Conservation (phyloP, 2,888 invertebrate genomes). For the Hemithea aestivaria region DNA sequence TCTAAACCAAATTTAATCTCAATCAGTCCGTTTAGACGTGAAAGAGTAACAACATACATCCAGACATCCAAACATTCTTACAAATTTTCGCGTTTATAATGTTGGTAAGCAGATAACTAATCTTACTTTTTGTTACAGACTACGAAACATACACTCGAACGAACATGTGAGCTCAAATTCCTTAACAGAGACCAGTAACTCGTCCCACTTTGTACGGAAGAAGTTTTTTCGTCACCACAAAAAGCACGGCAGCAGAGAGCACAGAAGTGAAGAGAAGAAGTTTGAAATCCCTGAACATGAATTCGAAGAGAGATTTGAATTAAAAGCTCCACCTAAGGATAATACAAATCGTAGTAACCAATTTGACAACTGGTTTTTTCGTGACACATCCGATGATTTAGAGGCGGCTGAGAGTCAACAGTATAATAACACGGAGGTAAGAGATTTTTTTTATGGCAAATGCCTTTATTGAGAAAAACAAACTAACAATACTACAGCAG, state of each 20-base stretch:
- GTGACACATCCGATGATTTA: constrained; percentile 60
- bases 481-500: too few relatives aligned
- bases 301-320: constrained; percentile 79
- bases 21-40: too few relatives aligned
- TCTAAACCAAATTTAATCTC: too few relatives aligned
- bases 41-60: too few relatives aligned
- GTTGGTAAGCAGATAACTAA: too few relatives aligned
- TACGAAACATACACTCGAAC: constrained; percentile 61
- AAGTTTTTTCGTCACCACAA: constrained; percentile 71
- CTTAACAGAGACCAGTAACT: constrained; percentile 38
- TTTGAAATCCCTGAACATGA: constrained; percentile 78
- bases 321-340: constrained; percentile 66
- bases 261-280: constrained; percentile 38
- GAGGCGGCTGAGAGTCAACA: constrained; percentile 56
- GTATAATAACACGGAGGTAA: constrained; percentile 52
- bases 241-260: constrained; percentile 44
- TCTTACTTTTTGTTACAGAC: too few relatives aligned
- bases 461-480: too few relatives aligned
- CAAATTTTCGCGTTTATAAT: too few relatives aligned
- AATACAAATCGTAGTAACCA: constrained; percentile 32
- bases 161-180: constrained; percentile 49
- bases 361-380: constrained; percentile 67
- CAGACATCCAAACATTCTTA: too few relatives aligned
- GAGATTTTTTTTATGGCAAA: too few relatives aligned
- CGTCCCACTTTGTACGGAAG: constrained; percentile 42